Evolutionary conservation across 1,140 invertebrate genomes (phyloP), one percentile per base, ranked within the genome.

Genomic region (Aphelenchoides besseyi): DNA sequence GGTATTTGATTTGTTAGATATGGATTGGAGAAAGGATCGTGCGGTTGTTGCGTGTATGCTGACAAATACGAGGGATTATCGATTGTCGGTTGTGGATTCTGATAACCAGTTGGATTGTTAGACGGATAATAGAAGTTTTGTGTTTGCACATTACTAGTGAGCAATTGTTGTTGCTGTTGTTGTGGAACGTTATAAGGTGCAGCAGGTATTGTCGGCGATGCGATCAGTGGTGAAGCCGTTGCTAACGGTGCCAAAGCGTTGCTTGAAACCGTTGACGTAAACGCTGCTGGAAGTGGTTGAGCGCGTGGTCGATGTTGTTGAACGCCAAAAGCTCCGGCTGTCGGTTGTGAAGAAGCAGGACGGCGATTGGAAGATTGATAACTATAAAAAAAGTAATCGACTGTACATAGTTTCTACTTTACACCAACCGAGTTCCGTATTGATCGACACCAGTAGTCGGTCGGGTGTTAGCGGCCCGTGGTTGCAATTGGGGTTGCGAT

Each of bases 161-260:
- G n/a, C n/a, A n/a, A n/a, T 59, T 59, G 55, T 33, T 59, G 55
- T 59, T 48, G 41, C 41, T 48, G 41, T 33, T 59, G 55, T 59
- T 59, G 55, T 28, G 55, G 18, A 59, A 59, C 55, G 55, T 59
- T 59, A 8, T 5, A 59, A n/a, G 37, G 5, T 41, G 37, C n/a
- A 8, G 55, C 5, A 33, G 5, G 55, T 59, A 8, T 59, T 28
- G 55, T 8, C 5, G 55, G 5, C 5, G 55, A 5, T 29, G 32
- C 18, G 55, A 18, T 48, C 5, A 59, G 55, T 18, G 5, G 55
- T 8, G n/a, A n/a, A 28, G 55, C 55, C 5, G 55, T 59, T 8
- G 55, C 55, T 23, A 59, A 33, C 18, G 55, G 55, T 8, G 55
- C 55, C 12, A 59, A 33, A 8, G 5, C 55, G 18, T 5, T 59